Conservation (phyloP, 1,140 invertebrate species). For the Diorhabda sublineata region DNA sequence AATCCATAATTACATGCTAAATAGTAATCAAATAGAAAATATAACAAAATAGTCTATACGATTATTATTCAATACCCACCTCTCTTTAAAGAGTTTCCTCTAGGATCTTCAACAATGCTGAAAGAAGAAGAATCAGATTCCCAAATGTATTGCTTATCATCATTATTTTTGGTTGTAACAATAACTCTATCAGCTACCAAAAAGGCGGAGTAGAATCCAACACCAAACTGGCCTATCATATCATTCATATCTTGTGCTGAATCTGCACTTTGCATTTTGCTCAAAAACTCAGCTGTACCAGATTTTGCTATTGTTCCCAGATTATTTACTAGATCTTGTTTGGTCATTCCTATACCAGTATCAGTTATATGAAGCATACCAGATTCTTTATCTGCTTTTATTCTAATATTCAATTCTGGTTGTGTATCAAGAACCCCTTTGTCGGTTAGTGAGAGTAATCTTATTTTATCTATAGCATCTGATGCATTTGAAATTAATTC, state of each 20-base stretch:
- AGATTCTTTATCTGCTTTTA: constrained; percentile 96
- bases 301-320: constrained; percentile 99
- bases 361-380: constrained; percentile 93
- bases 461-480: constrained; percentile 92
- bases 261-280: constrained; percentile 80
- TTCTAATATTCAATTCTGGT: constrained; percentile 83
- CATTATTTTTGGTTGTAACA: constrained; percentile 94
- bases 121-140: constrained; percentile 91
- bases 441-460: constrained; percentile 88
- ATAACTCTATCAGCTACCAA: constrained; percentile 81
- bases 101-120: constrained; percentile 88
- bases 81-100: constrained; percentile 57
- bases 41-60: no score
- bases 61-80: constrained; percentile 16
- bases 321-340: constrained; percentile 91
- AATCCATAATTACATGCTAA: no score
- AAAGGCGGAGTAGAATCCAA: constrained; percentile 97
- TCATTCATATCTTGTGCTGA: constrained; percentile 68
- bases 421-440: constrained; percentile 71
- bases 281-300: constrained; percentile 96
- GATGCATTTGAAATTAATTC: constrained; percentile 97
- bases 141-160: constrained; percentile 97
- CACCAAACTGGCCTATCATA: constrained; percentile 95
- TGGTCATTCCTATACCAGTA: constrained; percentile 98
- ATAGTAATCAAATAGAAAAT: no score